Evolutionary conservation across 2,113 vertebrate species (phyloP).

Genomic region (Sorex fumeus): DNA sequence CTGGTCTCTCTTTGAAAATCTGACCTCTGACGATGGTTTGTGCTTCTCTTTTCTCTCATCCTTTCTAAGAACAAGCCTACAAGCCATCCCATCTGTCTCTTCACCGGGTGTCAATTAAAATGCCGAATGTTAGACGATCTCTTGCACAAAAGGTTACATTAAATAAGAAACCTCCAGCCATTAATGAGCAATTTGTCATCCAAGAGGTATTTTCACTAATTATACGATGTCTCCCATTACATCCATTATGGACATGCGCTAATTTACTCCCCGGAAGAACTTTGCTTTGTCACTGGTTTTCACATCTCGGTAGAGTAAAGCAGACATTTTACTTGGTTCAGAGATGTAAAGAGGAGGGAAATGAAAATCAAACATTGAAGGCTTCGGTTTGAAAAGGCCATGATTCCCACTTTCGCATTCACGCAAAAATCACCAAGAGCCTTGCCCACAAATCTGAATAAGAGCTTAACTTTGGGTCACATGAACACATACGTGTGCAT

Average conservation of each 20-base stretch:
- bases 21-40: neutral
- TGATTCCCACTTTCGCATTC: slow-evolving; percentile 40
- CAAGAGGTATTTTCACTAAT: slow-evolving; percentile 69
- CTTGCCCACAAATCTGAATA: slow-evolving; percentile 63
- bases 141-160: slow-evolving; percentile 72
- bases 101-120: slow-evolving; percentile 66
- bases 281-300: slow-evolving; percentile 63
- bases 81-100: slow-evolving; percentile 77
- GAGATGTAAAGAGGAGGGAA: slow-evolving; percentile 68
- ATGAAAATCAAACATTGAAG: slow-evolving; percentile 69
- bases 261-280: slow-evolving; percentile 73
- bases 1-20: neutral
- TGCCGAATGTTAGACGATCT: slow-evolving; percentile 48
- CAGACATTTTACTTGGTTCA: slow-evolving; percentile 61
- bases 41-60: slow-evolving; percentile 16
- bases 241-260: slow-evolving; percentile 56
- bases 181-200: slow-evolving; percentile 75
- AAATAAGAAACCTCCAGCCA: slow-evolving; percentile 64
- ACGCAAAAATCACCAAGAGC: slow-evolving; percentile 49
- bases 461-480: slow-evolving; percentile 28
- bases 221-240: neutral
- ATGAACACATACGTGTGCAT: neutral
- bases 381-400: slow-evolving; percentile 73
- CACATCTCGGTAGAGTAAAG: slow-evolving; percentile 19
- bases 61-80: slow-evolving; percentile 40